These are phyloP conservation scores for Molossus molossus DNA, from an alignment of 2,797 vertebrate genomes.

Conservation along the genomic window DNA sequence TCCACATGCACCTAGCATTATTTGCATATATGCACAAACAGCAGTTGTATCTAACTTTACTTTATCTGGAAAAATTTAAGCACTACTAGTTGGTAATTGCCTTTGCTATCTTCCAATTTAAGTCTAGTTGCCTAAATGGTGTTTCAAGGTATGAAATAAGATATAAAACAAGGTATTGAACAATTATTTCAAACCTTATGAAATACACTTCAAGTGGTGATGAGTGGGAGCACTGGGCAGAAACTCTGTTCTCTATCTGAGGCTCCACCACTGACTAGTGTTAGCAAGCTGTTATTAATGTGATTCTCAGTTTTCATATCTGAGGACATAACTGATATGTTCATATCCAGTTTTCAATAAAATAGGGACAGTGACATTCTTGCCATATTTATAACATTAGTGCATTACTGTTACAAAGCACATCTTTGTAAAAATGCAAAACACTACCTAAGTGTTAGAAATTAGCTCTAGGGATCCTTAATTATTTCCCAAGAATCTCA, in stretches of 20 bases:
- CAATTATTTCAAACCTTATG: constrained; percentile 57
- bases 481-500: constrained; percentile 17
- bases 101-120: constrained; percentile 49
- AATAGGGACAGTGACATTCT: not conserved
- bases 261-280: not conserved
- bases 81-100: constrained; percentile 8
- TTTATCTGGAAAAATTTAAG: constrained; percentile 51
- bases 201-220: constrained; percentile 55
- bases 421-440: constrained; percentile 66
- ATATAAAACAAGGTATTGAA: constrained; percentile 18
- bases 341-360: not conserved
- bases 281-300: constrained; percentile 11
- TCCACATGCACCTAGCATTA: constrained; percentile 55
- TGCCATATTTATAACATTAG: not conserved
- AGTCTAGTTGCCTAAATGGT: constrained; percentile 16
- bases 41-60: constrained; percentile 11
- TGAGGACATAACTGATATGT: too few relatives aligned
- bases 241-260: not conserved
- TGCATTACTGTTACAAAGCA: constrained; percentile 5
- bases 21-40: constrained; percentile 62
- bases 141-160: constrained; percentile 51
- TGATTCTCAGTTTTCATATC: constrained; percentile 38
- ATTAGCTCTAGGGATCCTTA: constrained; percentile 4
- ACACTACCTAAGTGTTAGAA: not conserved
- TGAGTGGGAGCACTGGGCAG: not conserved